Conservation (phyloP, 2,888 invertebrate species). For the Drosophila falleni region DNA sequence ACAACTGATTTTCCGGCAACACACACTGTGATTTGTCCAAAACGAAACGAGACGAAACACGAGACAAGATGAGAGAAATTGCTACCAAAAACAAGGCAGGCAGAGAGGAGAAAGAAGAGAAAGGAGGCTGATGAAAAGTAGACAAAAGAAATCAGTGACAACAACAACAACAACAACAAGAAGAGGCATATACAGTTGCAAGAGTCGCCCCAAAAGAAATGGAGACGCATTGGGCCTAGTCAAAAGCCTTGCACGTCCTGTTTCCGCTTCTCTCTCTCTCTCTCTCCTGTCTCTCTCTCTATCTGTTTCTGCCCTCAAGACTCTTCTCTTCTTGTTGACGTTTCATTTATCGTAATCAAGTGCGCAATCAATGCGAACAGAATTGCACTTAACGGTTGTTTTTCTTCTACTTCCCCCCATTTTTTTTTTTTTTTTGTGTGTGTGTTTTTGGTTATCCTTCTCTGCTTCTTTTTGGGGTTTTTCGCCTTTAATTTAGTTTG, state of each 20-base stretch:
- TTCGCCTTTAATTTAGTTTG: slow-evolving; percentile 71
- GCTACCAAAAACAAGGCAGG: slow-evolving; percentile 37
- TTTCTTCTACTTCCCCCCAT: neutral
- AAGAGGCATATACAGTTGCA: slow-evolving; percentile 6
- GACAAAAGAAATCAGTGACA: slow-evolving; percentile 73
- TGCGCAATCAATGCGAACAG: slow-evolving; percentile 78
- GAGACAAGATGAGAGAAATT: slow-evolving; percentile 43
- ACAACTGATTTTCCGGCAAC: slow-evolving; percentile 71
- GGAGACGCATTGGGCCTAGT: slow-evolving; percentile 51
- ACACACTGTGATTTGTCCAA: slow-evolving; percentile 69
- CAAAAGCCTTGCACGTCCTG: slow-evolving; percentile 29
- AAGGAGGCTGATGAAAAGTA: slow-evolving; percentile 54
- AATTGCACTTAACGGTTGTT: slow-evolving; percentile 73
- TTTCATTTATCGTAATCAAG: slow-evolving; percentile 80
- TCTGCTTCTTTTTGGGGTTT: slow-evolving; percentile 9
- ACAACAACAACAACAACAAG: slow-evolving; percentile 51
- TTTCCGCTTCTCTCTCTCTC: neutral
- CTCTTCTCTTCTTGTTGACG: slow-evolving; percentile 63
- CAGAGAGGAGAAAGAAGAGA: slow-evolving; percentile 2
- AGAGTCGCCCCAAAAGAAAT: slow-evolving; percentile 43
- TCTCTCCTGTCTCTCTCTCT: neutral
- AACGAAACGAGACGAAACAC: slow-evolving; percentile 26
- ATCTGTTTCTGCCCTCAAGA: neutral
- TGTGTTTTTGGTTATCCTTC: neutral
- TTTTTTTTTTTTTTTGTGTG: neutral